A percentile compares a stretch with the other conserved stretches of the same genome.
Conservation (phyloP, 2,888 invertebrate species). For the Eupithecia exiguata region DNA sequence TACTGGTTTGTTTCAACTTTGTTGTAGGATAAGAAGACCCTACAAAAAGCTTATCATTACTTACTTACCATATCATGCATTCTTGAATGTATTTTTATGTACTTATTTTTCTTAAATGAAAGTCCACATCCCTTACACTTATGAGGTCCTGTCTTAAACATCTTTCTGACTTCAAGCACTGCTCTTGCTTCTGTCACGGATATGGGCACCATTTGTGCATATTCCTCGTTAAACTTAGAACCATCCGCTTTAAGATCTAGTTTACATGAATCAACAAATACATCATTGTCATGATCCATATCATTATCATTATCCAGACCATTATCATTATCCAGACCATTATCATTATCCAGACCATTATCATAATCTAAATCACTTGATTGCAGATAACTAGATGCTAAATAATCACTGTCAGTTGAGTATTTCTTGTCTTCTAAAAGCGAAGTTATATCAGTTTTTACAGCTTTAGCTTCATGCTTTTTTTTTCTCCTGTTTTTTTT, state of each 20-base stretch:
- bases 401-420: conserved; percentile 10
- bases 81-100: conserved; percentile 62
- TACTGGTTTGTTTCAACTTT: background rate
- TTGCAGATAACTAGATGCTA: conserved; percentile 28
- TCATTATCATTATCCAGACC: conserved; percentile 3
- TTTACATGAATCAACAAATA: conserved; percentile 27
- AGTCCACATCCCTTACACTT: conserved; percentile 64
- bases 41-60: conserved; percentile 4
- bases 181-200: conserved; percentile 69
- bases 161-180: conserved; percentile 66
- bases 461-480: conserved; percentile 11
- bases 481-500: conserved; percentile 10
- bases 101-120: conserved; percentile 58
- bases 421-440: conserved; percentile 18
- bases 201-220: conserved; percentile 68
- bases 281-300: conserved; percentile 37
- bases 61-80: conserved; percentile 73
- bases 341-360: conserved; percentile 9
- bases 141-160: conserved; percentile 60
- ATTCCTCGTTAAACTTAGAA: conserved; percentile 66
- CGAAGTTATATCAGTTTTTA: conserved; percentile 6
- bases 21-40: background rate
- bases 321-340: background rate
- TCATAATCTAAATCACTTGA: conserved; percentile 39
- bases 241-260: conserved; percentile 58